Conservation (phyloP, 1,140 invertebrate species). For the Oreohelix idahoensis region DNA sequence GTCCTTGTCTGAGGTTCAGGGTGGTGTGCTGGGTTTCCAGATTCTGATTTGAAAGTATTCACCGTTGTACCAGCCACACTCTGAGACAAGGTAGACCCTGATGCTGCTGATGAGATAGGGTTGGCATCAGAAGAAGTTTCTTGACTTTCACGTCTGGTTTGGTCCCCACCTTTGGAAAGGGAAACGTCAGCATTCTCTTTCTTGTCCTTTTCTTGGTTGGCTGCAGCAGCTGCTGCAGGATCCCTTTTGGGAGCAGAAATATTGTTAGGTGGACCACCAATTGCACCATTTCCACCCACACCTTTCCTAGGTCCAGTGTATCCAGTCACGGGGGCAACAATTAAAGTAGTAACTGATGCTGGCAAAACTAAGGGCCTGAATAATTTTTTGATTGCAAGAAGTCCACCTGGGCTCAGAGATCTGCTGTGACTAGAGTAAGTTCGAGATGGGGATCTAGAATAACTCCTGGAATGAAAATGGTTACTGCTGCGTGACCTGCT, state of each 20-base stretch:
- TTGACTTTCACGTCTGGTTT: neutral
- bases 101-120: neutral
- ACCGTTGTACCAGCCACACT: neutral
- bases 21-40: neutral
- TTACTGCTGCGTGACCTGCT: constrained; percentile 39
- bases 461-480: constrained; percentile 30
- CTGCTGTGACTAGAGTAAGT: constrained; percentile 21
- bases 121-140: neutral
- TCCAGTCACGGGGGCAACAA: constrained; percentile 20
- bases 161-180: constrained; percentile 28
- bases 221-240: constrained; percentile 21
- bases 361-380: neutral
- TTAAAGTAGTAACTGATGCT: constrained; percentile 12
- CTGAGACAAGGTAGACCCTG: too few relatives aligned
- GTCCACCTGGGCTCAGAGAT: neutral
- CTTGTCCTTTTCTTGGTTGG: constrained; percentile 6
- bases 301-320: neutral
- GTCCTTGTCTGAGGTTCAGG: neutral
- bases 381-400: neutral
- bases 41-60: neutral
- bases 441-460: constrained; percentile 24
- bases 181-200: constrained; percentile 31
- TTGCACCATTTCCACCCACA: neutral
- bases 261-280: constrained; percentile 13
- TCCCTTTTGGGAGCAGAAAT: constrained; percentile 21